phyloP scores from a whole-genome alignment of 2,888 invertebrate genomes.

The Mimas tiliae region DNA sequence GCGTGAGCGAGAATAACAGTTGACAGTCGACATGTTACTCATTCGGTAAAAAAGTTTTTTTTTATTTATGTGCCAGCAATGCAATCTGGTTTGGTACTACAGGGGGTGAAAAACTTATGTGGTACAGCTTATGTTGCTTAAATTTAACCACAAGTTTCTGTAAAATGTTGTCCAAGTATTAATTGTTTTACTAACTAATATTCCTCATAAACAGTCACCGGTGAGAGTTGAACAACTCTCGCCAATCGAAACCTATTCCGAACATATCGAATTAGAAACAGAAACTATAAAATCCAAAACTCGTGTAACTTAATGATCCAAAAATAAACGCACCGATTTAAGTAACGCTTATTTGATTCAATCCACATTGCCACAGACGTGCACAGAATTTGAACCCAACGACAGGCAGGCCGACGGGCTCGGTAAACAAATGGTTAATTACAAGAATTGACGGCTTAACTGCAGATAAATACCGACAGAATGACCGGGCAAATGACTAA shows the following conservation, averaged over 20 bases:
- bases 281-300: constrained; percentile 16
- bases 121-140: too few species aligned
- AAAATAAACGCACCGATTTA: constrained; percentile 24
- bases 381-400: constrained; percentile 28
- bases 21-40: too few species aligned
- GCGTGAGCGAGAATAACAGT: too few species aligned
- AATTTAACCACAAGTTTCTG: too few species aligned
- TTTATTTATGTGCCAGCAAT: too few species aligned
- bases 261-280: constrained; percentile 8
- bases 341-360: constrained; percentile 23
- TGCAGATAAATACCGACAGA: constrained; percentile 20
- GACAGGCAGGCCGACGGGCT: constrained; percentile 29
- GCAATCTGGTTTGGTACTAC: too few species aligned
- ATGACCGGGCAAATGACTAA: constrained; percentile 24
- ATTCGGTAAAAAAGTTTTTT: too few species aligned
- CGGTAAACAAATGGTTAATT: constrained; percentile 35
- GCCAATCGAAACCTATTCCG: neutral
- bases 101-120: too few species aligned
- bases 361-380: constrained; percentile 22
- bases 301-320: constrained; percentile 22
- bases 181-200: too few species aligned
- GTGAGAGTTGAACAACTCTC: neutral
- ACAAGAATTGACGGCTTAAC: constrained; percentile 29
- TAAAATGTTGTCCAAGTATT: too few species aligned
- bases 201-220: neutral